These are phyloP conservation scores for Pediacus dermestoides DNA, from an alignment of 2,888 invertebrate species.

Conservation along the genomic window DNA sequence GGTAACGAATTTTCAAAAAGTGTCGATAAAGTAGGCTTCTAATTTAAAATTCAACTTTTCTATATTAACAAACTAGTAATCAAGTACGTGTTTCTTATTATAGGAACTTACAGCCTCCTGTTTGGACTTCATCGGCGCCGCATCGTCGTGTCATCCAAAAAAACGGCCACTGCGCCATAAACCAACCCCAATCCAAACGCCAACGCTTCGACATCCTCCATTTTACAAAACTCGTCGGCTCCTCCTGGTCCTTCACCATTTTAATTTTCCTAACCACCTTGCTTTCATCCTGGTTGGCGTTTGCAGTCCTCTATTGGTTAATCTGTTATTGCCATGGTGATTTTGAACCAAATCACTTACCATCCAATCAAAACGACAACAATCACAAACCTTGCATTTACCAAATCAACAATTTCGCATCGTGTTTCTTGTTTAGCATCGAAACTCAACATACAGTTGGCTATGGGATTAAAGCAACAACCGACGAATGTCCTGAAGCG, in stretches of 20 bases:
- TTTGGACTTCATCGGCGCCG: no score
- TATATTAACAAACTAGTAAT: no score
- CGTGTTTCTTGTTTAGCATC: slow-evolving; percentile 87
- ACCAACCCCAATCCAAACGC: slow-evolving; percentile 44
- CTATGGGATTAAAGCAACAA: slow-evolving; percentile 77
- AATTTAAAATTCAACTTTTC: no score
- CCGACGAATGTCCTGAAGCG: slow-evolving; percentile 85
- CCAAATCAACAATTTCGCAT: slow-evolving; percentile 79
- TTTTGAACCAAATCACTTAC: slow-evolving; percentile 61
- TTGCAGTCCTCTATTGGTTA: slow-evolving; percentile 83
- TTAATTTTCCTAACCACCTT: slow-evolving; percentile 84
- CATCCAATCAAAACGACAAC: slow-evolving; percentile 32
- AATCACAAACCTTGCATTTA: slow-evolving; percentile 80
- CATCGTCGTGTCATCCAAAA: slow-evolving; percentile 30
- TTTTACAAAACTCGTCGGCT: slow-evolving; percentile 31
- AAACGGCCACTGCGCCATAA: slow-evolving; percentile 31
- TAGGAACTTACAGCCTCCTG: no score
- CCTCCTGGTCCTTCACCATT: slow-evolving; percentile 37
- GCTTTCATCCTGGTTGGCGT: slow-evolving; percentile 79
- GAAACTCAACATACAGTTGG: slow-evolving; percentile 94
- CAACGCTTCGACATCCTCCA: slow-evolving; percentile 49
- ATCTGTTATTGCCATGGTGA: slow-evolving; percentile 86
- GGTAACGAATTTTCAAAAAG: no score
- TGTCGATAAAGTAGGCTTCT: no score
- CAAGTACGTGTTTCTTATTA: no score